These are phyloP conservation scores for Carapus acus DNA, from an alignment of 2,797 vertebrate species.

Conservation along the genomic window DNA sequence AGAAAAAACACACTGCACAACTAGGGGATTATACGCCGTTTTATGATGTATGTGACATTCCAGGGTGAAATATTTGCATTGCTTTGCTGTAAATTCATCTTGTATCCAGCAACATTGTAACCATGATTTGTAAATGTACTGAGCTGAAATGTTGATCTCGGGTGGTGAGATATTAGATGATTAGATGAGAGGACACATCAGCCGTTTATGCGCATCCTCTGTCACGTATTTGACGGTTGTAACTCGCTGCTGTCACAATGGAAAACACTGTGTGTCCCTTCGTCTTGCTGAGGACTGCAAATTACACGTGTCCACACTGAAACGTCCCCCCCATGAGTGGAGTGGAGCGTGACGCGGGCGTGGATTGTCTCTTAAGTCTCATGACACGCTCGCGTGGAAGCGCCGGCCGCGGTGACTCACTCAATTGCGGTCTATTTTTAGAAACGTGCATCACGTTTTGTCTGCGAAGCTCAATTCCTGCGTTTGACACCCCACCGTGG, in stretches of 20 bases:
- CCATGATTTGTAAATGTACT: too few species aligned
- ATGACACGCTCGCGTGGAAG: slow-evolving; percentile 13
- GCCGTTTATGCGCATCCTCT: too few species aligned
- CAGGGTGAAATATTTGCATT: too few species aligned
- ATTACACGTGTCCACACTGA: neutral
- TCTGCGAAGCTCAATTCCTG: slow-evolving; percentile 43
- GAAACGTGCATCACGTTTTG: slow-evolving; percentile 40
- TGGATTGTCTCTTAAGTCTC: slow-evolving; percentile 26
- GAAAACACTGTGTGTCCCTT: neutral
- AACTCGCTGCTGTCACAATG: neutral
- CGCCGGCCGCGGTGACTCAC: slow-evolving; percentile 48
- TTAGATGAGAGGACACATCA: too few species aligned
- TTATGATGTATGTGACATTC: too few species aligned
- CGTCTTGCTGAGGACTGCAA: neutral
- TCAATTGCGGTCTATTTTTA: slow-evolving; percentile 56
- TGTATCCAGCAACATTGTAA: too few species aligned
- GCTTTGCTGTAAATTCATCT: too few species aligned
- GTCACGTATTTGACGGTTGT: neutral
- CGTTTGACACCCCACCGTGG: slow-evolving; percentile 28
- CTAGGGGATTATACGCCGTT: too few species aligned
- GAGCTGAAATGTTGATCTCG: too few species aligned
- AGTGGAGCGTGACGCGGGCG: neutral
- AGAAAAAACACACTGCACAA: too few species aligned
- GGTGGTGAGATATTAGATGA: too few species aligned
- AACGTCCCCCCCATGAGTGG: neutral